phyloP scores from a whole-genome alignment of 2,888 invertebrate genomes.

The Halictus ligatus region DNA sequence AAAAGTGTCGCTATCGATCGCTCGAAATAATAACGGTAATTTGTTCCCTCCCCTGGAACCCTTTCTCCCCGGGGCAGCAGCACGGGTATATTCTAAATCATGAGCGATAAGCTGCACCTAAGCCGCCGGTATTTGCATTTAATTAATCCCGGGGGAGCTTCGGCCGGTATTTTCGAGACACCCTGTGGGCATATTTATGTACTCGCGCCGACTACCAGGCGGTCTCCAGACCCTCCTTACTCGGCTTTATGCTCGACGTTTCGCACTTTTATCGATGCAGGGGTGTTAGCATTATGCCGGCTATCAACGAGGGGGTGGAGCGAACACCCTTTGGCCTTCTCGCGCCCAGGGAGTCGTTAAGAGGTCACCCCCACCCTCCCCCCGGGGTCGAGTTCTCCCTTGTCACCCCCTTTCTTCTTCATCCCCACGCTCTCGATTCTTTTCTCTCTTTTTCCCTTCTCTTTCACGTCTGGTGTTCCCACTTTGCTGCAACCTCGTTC shows the following conservation, averaged over 20 bases:
- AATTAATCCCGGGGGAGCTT: slow-evolving; percentile 50
- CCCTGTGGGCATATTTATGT: slow-evolving; percentile 64
- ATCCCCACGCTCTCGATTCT: not conserved
- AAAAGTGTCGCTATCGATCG: slow-evolving; percentile 36
- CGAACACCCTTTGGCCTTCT: slow-evolving; percentile 59
- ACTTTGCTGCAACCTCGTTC: slow-evolving; percentile 23
- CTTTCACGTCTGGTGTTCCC: slow-evolving; percentile 14
- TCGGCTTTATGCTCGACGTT: slow-evolving; percentile 68
- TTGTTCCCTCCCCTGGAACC: slow-evolving; percentile 19
- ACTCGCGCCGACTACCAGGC: slow-evolving; percentile 47
- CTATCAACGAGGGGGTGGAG: slow-evolving; percentile 72
- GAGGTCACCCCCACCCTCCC: slow-evolving; percentile 55
- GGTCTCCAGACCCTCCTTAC: slow-evolving; percentile 49
- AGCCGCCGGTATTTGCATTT: slow-evolving; percentile 56
- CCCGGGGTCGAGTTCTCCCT: slow-evolving; percentile 24
- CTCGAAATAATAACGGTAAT: slow-evolving; percentile 35
- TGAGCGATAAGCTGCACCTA: slow-evolving; percentile 56
- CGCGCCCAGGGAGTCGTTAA: slow-evolving; percentile 73
- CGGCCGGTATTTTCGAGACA: slow-evolving; percentile 39
- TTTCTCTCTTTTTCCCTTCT: not conserved
- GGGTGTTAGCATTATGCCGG: slow-evolving; percentile 75
- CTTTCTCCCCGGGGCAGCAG: not conserved
- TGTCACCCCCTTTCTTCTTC: slow-evolving; percentile 5
- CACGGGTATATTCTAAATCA: slow-evolving; percentile 46
- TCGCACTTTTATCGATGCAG: slow-evolving; percentile 76